These are phyloP conservation scores for Muschampia plurimacula DNA, from an alignment of 2,888 invertebrate genomes.

Conservation along the genomic window DNA sequence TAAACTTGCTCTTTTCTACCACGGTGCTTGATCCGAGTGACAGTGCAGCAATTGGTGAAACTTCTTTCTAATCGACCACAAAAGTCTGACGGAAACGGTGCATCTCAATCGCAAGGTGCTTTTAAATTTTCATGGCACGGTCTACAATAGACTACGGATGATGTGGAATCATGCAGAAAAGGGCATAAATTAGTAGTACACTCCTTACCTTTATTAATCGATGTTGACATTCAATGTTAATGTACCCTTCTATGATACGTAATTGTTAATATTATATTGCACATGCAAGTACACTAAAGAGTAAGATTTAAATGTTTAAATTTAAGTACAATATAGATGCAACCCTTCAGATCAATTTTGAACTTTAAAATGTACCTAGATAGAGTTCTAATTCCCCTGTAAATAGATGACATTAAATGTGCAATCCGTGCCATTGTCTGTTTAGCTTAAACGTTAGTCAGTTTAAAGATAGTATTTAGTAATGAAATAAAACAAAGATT, in stretches of 20 bases:
- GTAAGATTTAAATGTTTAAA: constrained; percentile 72
- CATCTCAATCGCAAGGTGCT: constrained; percentile 63
- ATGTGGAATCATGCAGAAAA: constrained; percentile 45
- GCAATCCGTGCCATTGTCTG: constrained; percentile 85
- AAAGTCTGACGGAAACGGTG: constrained; percentile 59
- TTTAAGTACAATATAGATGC: constrained; percentile 73
- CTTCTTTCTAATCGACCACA: constrained; percentile 42
- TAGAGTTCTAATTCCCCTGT: constrained; percentile 76
- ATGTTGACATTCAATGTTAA: constrained; percentile 62
- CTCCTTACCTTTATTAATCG: constrained; percentile 42
- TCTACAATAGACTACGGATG: constrained; percentile 43
- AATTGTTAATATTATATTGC: constrained; percentile 71
- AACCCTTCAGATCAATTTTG: constrained; percentile 73
- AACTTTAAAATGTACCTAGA: constrained; percentile 57
- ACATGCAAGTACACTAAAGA: constrained; percentile 75
- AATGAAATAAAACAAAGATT: constrained; percentile 44
- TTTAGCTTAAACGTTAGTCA: constrained; percentile 82
- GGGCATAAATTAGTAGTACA: constrained; percentile 45
- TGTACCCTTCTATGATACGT: constrained; percentile 75
- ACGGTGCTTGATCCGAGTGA: constrained; percentile 53
- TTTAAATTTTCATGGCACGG: constrained; percentile 60
- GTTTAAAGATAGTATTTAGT: constrained; percentile 68
- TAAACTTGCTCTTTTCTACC: constrained; percentile 50
- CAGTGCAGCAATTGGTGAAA: constrained; percentile 41
- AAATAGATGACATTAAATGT: constrained; percentile 79